Percentiles rank a stretch among this genome's conserved stretches.
These are phyloP conservation scores for Anticlea derivata DNA, from an alignment of 2,888 invertebrate species.

Conservation along the genomic window DNA sequence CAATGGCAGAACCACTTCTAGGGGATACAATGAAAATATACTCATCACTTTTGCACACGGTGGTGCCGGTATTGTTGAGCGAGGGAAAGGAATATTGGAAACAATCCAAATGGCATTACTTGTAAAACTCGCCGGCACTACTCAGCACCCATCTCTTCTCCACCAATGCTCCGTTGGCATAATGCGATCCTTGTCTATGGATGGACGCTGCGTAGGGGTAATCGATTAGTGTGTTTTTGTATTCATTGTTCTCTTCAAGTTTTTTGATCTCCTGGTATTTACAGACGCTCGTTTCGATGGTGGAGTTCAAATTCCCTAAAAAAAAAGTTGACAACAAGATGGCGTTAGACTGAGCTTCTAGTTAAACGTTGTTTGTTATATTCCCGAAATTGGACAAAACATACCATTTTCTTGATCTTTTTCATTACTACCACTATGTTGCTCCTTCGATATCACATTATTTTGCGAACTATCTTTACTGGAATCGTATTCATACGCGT, in stretches of 20 bases:
- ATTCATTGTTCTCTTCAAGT: slow-evolving; percentile 32
- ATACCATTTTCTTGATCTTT: slow-evolving; percentile 10
- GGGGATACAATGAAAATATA: background rate
- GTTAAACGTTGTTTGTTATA: too few species aligned
- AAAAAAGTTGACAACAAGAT: slow-evolving; percentile 21
- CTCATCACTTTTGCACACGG: slow-evolving; percentile 9
- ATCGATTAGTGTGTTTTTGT: slow-evolving; percentile 38
- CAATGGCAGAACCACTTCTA: background rate
- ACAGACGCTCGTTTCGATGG: slow-evolving; percentile 33
- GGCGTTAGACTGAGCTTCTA: background rate
- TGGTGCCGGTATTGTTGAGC: background rate
- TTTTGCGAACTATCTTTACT: slow-evolving; percentile 21
- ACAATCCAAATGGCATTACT: slow-evolving; percentile 44
- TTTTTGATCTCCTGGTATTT: slow-evolving; percentile 36
- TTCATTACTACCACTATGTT: slow-evolving; percentile 7
- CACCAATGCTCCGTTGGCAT: slow-evolving; percentile 64
- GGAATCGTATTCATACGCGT: slow-evolving; percentile 10
- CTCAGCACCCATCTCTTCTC: slow-evolving; percentile 64
- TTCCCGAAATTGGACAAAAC: slow-evolving; percentile 1
- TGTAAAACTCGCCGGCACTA: slow-evolving; percentile 63
- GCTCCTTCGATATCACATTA: background rate
- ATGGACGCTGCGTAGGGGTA: slow-evolving; percentile 69
- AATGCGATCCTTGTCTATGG: slow-evolving; percentile 66
- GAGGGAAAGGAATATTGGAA: slow-evolving; percentile 14
- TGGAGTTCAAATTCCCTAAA: slow-evolving; percentile 30